Base-by-base conservation (phyloP, 1,140 invertebrate genomes). In the Heliconius himera region DNA sequence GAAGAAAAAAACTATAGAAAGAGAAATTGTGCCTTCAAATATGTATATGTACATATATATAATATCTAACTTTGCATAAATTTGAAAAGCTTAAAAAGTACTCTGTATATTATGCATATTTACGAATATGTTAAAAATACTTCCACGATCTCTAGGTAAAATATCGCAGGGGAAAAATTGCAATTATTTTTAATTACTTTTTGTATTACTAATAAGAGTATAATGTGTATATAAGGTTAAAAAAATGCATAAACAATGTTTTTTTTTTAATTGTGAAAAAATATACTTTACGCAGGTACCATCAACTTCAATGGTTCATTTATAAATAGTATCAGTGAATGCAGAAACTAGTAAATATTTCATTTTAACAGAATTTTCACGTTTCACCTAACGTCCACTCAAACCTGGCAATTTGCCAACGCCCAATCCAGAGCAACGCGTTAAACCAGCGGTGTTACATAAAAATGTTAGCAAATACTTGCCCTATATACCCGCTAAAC, bases 401-500 rank as follows among this genome's bases (percentile, higher is more conserved):
- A 66, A 66, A 29, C 22, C 60, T 66, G 60, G 60, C 60, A 66
- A 66, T 66, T 66, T 66, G 60, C 60, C 60, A 66, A 29, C 60
- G 60, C n/a, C 60, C 60, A 66, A 66, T 66, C 22, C 60, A 66
- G 60, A 16, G 60, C 60, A 66, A 66, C 60, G 60, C 60, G 60
- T 66, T 66, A 66, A 66, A 66, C 60, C 60, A 66, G 22, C 26
- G 26, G 60, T 29, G 56, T 66, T 66, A 66, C 56, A 66, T 66
- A 66, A 66, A 66, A 66, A 66, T 66, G 56, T 66, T 66, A 66
- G 56, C 56, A 66, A 66, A 66, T 66, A 66, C 22, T 66, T 66
- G 56, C 56, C 56, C 56, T 66, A 66, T 66, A 66, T 66, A 66
- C 56, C 22, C 56, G 22, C 22, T 26, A 66, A 66, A n/a, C 56